Percentiles rank a stretch among this genome's conserved stretches.
Conservation (phyloP, 2,113 vertebrate species). For the Trematomus loennbergii region DNA sequence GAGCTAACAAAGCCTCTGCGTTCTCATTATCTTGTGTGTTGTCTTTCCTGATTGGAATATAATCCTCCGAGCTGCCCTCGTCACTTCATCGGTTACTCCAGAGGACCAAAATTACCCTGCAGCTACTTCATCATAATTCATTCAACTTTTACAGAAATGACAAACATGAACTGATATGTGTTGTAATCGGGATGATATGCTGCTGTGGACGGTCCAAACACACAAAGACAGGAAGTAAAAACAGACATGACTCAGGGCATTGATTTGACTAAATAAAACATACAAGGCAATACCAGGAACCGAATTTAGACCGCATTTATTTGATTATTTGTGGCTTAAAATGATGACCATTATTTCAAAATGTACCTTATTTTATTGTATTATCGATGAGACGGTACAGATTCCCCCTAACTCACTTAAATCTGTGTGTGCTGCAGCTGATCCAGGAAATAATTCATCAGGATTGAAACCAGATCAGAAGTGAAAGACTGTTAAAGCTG, state of each 20-base stretch:
- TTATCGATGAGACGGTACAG: neutral
- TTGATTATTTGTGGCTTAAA: neutral
- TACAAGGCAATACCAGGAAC: neutral
- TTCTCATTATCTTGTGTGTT: neutral
- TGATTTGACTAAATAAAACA: too few relatives aligned
- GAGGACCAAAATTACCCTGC: too few relatives aligned
- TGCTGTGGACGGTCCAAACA: neutral
- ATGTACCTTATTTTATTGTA: neutral
- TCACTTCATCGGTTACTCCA: too few relatives aligned
- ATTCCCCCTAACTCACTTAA: neutral
- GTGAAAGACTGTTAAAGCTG: neutral
- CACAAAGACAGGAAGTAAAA: too few relatives aligned
- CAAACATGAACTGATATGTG: too few relatives aligned
- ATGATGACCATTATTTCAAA: neutral
- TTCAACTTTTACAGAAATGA: too few relatives aligned
- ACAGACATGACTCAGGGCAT: too few relatives aligned
- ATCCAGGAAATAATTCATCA: neutral
- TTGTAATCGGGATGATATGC: neutral
- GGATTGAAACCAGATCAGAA: neutral
- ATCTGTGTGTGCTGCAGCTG: neutral
- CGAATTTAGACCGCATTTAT: neutral
- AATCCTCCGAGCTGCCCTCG: neutral
- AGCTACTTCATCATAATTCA: too few relatives aligned
- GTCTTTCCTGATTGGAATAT: neutral
- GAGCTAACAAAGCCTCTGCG: neutral